phyloP scores from a whole-genome alignment of 2,797 vertebrate species.

The Oreochromis grahami region DNA sequence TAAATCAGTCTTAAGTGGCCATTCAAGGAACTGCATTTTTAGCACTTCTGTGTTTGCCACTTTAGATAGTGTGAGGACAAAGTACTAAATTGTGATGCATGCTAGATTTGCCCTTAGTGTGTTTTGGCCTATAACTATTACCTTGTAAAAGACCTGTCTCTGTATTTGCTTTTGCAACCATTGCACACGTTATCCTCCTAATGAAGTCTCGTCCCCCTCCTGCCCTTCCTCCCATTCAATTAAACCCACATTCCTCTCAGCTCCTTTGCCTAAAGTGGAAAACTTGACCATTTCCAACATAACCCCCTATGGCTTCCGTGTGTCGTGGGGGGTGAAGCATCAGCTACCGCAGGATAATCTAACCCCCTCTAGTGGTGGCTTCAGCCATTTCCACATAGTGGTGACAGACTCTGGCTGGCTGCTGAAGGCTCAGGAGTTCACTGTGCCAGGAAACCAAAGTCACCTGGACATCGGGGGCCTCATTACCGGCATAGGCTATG shows the following conservation, averaged over 20 bases:
- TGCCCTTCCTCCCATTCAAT: constrained; percentile 18
- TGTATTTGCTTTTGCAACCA: constrained; percentile 70
- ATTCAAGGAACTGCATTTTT: neutral
- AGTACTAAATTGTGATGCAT: neutral
- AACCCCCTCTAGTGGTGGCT: constrained; percentile 65
- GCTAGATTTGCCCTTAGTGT: constrained; percentile 4
- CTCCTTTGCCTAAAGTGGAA: constrained; percentile 91
- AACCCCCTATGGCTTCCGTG: constrained; percentile 91
- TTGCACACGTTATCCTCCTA: constrained; percentile 64
- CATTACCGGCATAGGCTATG: constrained; percentile 98
- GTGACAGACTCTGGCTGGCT: constrained; percentile 95
- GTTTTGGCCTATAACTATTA: neutral
- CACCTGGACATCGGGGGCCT: constrained; percentile 91
- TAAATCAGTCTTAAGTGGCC: neutral
- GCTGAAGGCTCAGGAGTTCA: constrained; percentile 92
- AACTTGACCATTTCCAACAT: constrained; percentile 90
- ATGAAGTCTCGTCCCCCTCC: constrained; percentile 56
- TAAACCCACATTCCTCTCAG: constrained; percentile 70
- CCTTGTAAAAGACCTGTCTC: neutral
- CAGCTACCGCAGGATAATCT: constrained; percentile 66
- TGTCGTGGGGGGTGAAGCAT: constrained; percentile 82
- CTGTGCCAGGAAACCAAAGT: constrained; percentile 85
- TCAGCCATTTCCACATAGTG: constrained; percentile 88
- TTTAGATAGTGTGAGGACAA: neutral
- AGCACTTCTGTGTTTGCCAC: neutral